Evolutionary conservation across 2,888 invertebrate genomes (phyloP).

Genomic region (Acronicta leporina): DNA sequence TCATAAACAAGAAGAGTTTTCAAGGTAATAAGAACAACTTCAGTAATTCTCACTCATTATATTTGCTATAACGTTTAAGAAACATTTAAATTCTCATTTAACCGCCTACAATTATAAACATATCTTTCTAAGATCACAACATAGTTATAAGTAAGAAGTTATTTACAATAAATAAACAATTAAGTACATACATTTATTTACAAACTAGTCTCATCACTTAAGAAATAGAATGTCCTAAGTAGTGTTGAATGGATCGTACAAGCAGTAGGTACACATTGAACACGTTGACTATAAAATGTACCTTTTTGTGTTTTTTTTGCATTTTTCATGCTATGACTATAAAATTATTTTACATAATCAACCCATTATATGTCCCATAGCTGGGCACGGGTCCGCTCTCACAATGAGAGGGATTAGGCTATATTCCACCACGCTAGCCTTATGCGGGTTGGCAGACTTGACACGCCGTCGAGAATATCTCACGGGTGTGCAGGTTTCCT

Average conservation of each 20-base stretch:
- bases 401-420: too few relatives aligned
- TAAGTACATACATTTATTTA: conserved; percentile 74
- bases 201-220: conserved; percentile 74
- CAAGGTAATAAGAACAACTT: conserved; percentile 46
- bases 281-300: conserved; percentile 19
- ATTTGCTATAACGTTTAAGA: conserved; percentile 77
- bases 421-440: too few relatives aligned
- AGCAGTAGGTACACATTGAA: conserved; percentile 42
- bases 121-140: conserved; percentile 82
- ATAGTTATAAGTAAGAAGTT: conserved; percentile 73
- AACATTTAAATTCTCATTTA: conserved; percentile 73
- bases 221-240: conserved; percentile 60
- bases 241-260: conserved; percentile 28
- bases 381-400: too few relatives aligned
- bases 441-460: too few relatives aligned
- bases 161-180: conserved; percentile 82
- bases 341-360: too few relatives aligned
- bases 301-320: too few relatives aligned
- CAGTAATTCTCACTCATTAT: conserved; percentile 77
- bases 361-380: too few relatives aligned
- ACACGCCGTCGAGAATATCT: too few relatives aligned
- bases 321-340: too few relatives aligned
- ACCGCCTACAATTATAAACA: conserved; percentile 68
- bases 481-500: too few relatives aligned
- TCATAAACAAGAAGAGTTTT: too few relatives aligned